A percentile compares a stretch with the other conserved stretches of the same genome.
Evolutionary conservation across 2,888 invertebrate species (phyloP).

Genomic region (Dryobota labecula): DNA sequence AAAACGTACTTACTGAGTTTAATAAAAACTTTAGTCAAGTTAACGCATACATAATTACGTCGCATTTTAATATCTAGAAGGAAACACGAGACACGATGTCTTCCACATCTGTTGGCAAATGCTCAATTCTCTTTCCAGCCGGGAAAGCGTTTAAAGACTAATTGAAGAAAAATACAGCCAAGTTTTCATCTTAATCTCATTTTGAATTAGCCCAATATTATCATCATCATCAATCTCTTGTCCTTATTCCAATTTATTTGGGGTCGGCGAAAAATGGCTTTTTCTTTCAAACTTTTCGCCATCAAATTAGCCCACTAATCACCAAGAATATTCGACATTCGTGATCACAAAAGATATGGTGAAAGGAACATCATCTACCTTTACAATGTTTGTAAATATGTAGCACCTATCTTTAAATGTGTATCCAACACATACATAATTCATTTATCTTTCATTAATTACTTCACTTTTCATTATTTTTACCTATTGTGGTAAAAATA

Average conservation of each 20-base stretch:
- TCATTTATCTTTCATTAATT: too few species aligned
- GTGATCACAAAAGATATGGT: neutral
- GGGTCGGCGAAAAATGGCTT: too few species aligned
- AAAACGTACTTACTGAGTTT: neutral
- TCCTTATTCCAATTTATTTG: neutral
- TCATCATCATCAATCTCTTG: neutral
- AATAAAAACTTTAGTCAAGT: neutral
- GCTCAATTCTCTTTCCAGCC: constrained; percentile 59
- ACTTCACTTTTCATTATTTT: too few species aligned
- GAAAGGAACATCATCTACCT: too few species aligned
- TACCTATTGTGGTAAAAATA: too few species aligned
- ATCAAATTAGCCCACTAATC: neutral
- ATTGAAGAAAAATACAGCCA: constrained; percentile 67
- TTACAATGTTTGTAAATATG: too few species aligned
- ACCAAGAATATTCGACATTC: neutral
- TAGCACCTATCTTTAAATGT: too few species aligned
- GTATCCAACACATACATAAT: too few species aligned
- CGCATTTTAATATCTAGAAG: constrained; percentile 48
- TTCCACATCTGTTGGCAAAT: constrained; percentile 70
- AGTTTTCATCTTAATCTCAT: constrained; percentile 24
- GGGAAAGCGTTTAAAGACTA: constrained; percentile 59
- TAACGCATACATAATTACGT: constrained; percentile 18
- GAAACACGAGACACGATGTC: constrained; percentile 56
- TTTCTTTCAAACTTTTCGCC: neutral
- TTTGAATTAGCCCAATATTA: neutral